phyloP scores from a whole-genome alignment of 2,797 vertebrate genomes.

The Gadopsis bispinosus region DNA sequence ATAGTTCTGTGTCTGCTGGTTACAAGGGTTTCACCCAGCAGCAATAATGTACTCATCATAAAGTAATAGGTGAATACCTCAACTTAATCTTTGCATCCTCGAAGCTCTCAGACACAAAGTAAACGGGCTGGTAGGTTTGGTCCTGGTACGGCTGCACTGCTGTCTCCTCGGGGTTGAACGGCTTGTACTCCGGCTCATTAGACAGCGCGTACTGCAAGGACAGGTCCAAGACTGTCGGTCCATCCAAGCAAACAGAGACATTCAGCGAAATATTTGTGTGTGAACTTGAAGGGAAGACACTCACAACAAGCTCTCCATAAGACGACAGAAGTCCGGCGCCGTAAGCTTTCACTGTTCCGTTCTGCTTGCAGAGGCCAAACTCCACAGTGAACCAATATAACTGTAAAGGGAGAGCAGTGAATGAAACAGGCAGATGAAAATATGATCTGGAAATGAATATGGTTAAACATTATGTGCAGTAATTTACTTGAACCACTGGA shows the following conservation, averaged over 20 bases:
- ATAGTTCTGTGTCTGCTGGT: background rate
- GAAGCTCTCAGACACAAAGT: slow-evolving; percentile 90
- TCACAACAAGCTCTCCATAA: slow-evolving; percentile 87
- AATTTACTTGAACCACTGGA: slow-evolving; percentile 52
- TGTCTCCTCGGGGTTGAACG: slow-evolving; percentile 86
- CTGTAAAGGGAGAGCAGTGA: slow-evolving; percentile 53
- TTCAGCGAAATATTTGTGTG: background rate
- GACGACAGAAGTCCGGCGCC: slow-evolving; percentile 88
- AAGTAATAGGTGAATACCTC: slow-evolving; percentile 66
- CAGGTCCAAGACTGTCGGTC: background rate
- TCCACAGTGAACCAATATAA: slow-evolving; percentile 91
- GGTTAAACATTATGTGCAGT: background rate
- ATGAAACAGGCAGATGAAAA: background rate
- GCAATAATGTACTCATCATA: background rate
- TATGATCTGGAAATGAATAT: too few species aligned
- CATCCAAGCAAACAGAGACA: accelerated
- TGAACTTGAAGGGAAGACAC: slow-evolving; percentile 24
- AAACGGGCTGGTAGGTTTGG: slow-evolving; percentile 88
- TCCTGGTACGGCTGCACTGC: slow-evolving; percentile 88
- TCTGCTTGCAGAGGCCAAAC: slow-evolving; percentile 90
- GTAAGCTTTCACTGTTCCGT: slow-evolving; percentile 85
- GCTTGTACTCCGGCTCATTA: slow-evolving; percentile 86
- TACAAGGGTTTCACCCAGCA: background rate
- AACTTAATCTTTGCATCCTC: slow-evolving; percentile 89
- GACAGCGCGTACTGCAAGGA: slow-evolving; percentile 86